A percentile compares a stretch with the other conserved stretches of the same genome.
Conservation (phyloP, 2,888 invertebrate species). For the Limnephilus rhombicus region DNA sequence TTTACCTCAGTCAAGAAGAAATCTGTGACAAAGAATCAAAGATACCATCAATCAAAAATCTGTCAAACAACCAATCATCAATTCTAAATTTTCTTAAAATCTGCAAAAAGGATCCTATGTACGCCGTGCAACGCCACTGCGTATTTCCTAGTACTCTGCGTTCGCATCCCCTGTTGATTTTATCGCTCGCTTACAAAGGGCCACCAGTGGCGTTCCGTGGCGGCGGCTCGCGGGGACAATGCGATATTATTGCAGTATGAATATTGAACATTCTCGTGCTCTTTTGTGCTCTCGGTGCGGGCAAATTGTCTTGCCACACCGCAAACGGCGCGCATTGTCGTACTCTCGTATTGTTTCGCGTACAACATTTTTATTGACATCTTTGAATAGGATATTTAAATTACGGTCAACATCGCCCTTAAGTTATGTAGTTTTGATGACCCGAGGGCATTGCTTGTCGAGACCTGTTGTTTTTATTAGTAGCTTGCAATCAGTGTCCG, state of each 20-base stretch:
- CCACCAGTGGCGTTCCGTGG: conserved; percentile 28
- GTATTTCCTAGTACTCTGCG: conserved; percentile 2
- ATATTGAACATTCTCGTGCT: background rate
- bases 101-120: background rate
- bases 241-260: background rate
- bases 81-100: background rate
- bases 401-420: conserved; percentile 3
- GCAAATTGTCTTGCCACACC: conserved; percentile 27
- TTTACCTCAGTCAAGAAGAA: background rate
- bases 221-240: conserved; percentile 3
- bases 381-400: conserved; percentile 29
- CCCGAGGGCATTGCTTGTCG: background rate
- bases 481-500: background rate
- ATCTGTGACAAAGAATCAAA: background rate
- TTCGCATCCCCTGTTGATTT: conserved; percentile 23
- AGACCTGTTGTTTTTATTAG: background rate
- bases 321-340: conserved; percentile 20
- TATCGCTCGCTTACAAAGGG: conserved; percentile 18
- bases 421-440: background rate
- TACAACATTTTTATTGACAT: conserved; percentile 2
- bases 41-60: background rate
- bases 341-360: conserved; percentile 14
- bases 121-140: background rate
- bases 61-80: no score
- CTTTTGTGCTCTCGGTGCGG: conserved; percentile 12